Base-by-base conservation (phyloP, 2,113 vertebrate species). In the Hassar affinis region DNA sequence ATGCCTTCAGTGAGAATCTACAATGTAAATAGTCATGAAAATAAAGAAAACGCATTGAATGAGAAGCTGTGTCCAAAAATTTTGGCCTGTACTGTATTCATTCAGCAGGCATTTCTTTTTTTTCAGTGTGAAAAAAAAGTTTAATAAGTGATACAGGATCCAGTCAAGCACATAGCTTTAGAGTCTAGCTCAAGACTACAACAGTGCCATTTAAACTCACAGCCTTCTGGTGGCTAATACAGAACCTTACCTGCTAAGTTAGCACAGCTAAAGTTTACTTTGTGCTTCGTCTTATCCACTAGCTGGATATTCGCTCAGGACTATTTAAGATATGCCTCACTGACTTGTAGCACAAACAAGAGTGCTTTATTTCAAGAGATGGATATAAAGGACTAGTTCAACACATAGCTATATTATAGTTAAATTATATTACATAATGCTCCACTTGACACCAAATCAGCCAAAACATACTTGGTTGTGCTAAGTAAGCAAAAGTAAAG, bases 261-360 rank as follows among this genome's bases (percentile, higher is more conserved):
- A 49, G 68, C 68, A 47, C 10, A 0, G 9, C 35, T 20, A 38
- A 25, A 22, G 12, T 68, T 56, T 47, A 74, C 57, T 51, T n/a
- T 45, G 78, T 74, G 9, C n/a, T 81, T 17, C 15, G 47, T 76
- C 33, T 27, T 68, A 52, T n/a, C 4, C 77, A n/a, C 66, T 79
- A 64, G 68, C 68, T 66, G 22, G 66, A 68, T 27, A 77, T 64
- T 79, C 45, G 52, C 86, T 87, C 86, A 87, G 86, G 86, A 79
- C 66, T 64, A 35, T 42, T 74, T 54, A 22, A 86, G 56, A 79
- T 25, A 42, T 72, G 71, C 78, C 79, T 84, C 77, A 1, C 66
- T 33, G 47, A 3, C 47, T 10, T 81, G 33, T 79, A 75, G 80
- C 76, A 82, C 52, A 82, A 64, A 76, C 59, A 12, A 54, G 54